Base-by-base conservation (phyloP, 2,888 invertebrate genomes). In the Dendrolimus pini region DNA sequence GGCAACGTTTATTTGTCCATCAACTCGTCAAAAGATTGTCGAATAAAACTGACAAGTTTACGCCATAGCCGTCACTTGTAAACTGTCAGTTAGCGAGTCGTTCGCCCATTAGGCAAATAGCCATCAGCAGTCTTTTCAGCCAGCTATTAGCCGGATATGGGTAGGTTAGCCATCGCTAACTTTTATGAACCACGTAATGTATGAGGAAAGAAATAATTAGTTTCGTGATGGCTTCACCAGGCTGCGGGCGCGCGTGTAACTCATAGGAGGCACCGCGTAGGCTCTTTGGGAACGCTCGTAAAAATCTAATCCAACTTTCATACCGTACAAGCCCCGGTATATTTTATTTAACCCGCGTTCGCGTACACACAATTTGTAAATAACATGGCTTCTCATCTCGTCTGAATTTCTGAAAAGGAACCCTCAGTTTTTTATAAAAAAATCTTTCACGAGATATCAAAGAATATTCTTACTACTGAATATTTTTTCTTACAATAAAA, bases 231-330 rank as follows among this genome's bases (percentile, higher is more conserved):
- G 9, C 47, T 10, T 47, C 9, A 47, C 47, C 3, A 47, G 47
- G 3, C 30, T 30, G 30, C 3, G 30, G 30, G 30, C 30, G 30
- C 30, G 30, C 30, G 30, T 30, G 30, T 30, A 30, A 30, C 30
- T 30, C 30, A 30, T 30, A 30, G 30, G 30, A 30, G 30, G 30
- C 30, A 30, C 30, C 30, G 30, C 30, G 30, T 3, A 6, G 6
- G 30, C 30, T 30, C 6, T 30, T 30, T 6, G 30, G 30, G 30
- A 30, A 30, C 30, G 61, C 56, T 68, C 70, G 68, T 72, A 75
- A 75, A 75, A 74, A 70, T 65, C 68, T 72, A 69, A 74, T 73
- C 73, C 73, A 72, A 73, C 65, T 73, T 74, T 67, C 68, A 70
- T 68, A 65, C 60, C 62, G 59, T 62, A 57, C 59, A 42, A 10